phyloP scores from a whole-genome alignment of 2,113 vertebrate genomes.

The Scomber scombrus region DNA sequence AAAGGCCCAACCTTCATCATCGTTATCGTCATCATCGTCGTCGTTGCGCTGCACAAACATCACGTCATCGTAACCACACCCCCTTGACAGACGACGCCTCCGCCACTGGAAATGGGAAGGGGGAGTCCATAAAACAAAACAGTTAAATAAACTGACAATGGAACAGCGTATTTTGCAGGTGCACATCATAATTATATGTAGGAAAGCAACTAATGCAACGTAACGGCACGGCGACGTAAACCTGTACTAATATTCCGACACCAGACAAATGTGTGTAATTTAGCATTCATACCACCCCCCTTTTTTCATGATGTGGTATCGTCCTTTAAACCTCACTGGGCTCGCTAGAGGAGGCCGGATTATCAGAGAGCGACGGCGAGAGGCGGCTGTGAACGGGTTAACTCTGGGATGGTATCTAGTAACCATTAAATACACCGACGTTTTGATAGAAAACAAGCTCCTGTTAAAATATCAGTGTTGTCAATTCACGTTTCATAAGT shows the following conservation, averaged over 20 bases:
- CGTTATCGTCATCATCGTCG: slow-evolving; percentile 24
- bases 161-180: accelerated
- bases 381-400: accelerated
- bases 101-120: not conserved
- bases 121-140: not conserved
- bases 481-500: slow-evolving; percentile 1
- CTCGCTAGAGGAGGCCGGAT: slow-evolving; percentile 39
- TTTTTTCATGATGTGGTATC: slow-evolving; percentile 51
- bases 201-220: accelerated
- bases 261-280: not conserved
- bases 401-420: slow-evolving; percentile 27
- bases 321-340: slow-evolving; percentile 53
- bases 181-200: accelerated
- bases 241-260: accelerated
- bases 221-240: accelerated
- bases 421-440: slow-evolving; percentile 4
- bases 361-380: slow-evolving; percentile 34
- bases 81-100: not conserved
- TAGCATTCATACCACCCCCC: accelerated
- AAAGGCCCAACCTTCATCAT: slow-evolving; percentile 55
- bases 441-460: not conserved
- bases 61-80: slow-evolving; percentile 58
- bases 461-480: not conserved
- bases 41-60: slow-evolving; percentile 55
- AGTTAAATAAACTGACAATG: not conserved